Conservation (phyloP, 1,140 invertebrate genomes). For the Hycleus phaleratus region DNA sequence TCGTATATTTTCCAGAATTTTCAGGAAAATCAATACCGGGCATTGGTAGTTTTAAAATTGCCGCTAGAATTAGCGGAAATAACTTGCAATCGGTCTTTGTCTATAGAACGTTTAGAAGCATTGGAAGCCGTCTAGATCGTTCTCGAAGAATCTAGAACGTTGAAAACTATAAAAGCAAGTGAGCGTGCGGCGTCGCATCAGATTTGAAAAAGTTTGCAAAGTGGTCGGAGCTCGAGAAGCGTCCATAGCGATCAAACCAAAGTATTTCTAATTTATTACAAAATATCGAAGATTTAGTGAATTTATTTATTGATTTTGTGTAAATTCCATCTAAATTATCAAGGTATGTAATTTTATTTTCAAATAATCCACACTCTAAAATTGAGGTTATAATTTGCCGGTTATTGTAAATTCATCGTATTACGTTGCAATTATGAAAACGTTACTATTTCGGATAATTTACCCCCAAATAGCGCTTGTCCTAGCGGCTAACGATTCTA, state of each 20-base stretch:
- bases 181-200: slow-evolving; percentile 20
- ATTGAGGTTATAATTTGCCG: no score
- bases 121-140: slow-evolving; percentile 19
- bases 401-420: no score
- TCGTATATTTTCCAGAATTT: no score
- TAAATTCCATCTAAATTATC: no score
- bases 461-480: background rate
- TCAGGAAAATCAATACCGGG: slow-evolving; percentile 3
- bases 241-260: background rate
- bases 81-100: slow-evolving; percentile 12
- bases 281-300: background rate
- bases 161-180: slow-evolving; percentile 33
- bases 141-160: slow-evolving; percentile 34
- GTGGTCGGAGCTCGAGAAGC: background rate
- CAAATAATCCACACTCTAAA: no score
- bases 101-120: slow-evolving; percentile 16
- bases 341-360: no score
- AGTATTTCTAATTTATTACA: slow-evolving; percentile 17
- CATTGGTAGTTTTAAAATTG: slow-evolving; percentile 18
- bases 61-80: slow-evolving; percentile 25
- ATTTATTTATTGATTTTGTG: background rate
- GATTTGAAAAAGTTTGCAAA: slow-evolving; percentile 14
- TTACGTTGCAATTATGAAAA: no score
- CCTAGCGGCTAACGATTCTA: background rate
- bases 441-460: no score